Evolutionary conservation across 2,113 vertebrate genomes (phyloP).

Genomic region (Columba janthina): DNA sequence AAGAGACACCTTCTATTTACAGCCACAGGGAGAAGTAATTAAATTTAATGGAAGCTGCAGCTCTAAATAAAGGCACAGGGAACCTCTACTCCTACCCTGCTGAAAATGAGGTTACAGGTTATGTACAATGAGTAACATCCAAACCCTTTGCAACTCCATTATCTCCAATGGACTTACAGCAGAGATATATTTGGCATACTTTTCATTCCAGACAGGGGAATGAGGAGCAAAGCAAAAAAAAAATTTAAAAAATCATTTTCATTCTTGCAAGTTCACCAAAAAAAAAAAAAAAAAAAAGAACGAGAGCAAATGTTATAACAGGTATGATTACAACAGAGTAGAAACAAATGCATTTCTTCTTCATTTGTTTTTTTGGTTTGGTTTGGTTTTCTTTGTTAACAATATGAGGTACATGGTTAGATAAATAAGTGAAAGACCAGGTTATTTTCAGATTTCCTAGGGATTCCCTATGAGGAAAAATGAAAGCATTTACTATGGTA

Average conservation of each 20-base stretch:
- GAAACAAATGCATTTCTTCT: not conserved
- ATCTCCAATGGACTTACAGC: not conserved
- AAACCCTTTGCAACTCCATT: not conserved
- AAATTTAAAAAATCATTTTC: not conserved
- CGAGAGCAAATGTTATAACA: not conserved
- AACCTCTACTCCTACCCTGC: not conserved
- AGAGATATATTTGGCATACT: not conserved
- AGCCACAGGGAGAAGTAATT: conserved; percentile 32
- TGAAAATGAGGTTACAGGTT: conserved; percentile 18
- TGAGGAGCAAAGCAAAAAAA: not conserved
- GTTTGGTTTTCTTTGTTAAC: not conserved
- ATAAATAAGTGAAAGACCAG: not conserved
- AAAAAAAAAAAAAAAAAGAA: not conserved
- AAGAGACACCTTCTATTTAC: conserved; percentile 41
- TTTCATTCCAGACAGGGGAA: not conserved
- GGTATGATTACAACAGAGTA: not conserved
- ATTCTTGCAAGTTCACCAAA: not conserved
- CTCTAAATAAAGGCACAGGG: conserved; percentile 42
- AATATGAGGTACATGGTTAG: not conserved
- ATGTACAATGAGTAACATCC: not conserved
- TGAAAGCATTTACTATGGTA: not conserved
- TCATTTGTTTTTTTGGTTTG: not conserved
- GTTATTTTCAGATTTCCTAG: not conserved
- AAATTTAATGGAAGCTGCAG: conserved; percentile 60
- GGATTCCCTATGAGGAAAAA: not conserved